Percentiles rank a stretch among this genome's conserved stretches.
Conservation (phyloP, 1,140 invertebrate species). For the Pygmarrhopalites habei region DNA sequence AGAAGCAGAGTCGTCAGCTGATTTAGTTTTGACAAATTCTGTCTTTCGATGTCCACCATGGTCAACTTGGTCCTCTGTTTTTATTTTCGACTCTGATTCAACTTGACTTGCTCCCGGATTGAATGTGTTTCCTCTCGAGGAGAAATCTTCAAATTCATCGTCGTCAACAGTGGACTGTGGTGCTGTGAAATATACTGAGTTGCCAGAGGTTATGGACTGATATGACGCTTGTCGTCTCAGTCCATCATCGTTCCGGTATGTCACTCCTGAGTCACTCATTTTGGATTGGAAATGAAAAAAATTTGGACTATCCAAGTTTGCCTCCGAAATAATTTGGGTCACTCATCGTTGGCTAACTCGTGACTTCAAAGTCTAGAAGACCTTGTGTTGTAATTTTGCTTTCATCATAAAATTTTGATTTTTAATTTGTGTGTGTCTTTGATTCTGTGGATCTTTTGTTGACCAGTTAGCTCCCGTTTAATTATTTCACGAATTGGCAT, state of each 20-base stretch:
- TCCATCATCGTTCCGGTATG: neutral
- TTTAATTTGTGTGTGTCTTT: no score
- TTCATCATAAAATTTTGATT: no score
- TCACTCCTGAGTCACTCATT: no score
- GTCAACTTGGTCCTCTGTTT: neutral
- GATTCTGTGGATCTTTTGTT: no score
- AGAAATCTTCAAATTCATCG: slow-evolving; percentile 7
- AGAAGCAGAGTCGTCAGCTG: slow-evolving; percentile 11
- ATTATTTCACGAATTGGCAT: no score
- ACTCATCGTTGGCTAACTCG: no score
- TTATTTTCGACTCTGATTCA: neutral
- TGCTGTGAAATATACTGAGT: slow-evolving; percentile 32
- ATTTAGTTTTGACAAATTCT: neutral
- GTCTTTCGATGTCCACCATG: neutral
- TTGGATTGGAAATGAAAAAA: no score
- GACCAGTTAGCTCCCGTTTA: no score
- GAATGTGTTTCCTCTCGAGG: neutral
- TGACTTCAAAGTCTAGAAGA: no score
- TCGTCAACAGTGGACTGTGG: slow-evolving; percentile 5
- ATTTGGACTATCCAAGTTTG: no score
- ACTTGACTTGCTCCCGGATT: neutral
- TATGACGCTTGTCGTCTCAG: slow-evolving; percentile 4
- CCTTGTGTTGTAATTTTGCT: no score
- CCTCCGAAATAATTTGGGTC: no score
- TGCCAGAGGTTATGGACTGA: slow-evolving; percentile 18